Evolutionary conservation across 2,113 vertebrate genomes (phyloP), one percentile per base, ranked within the genome.

Genomic region (Aythya baeri): DNA sequence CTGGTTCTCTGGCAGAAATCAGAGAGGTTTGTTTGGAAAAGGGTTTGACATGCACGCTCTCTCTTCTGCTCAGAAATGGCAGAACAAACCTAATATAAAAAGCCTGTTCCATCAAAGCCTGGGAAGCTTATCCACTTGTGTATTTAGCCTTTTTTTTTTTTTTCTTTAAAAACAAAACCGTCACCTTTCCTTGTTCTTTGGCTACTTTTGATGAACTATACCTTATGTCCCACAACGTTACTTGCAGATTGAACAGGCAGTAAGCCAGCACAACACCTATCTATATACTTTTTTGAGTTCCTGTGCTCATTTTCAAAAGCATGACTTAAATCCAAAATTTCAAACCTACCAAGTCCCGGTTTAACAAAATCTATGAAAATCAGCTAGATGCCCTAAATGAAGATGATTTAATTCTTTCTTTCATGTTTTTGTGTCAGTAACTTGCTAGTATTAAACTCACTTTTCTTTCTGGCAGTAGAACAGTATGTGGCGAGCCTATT

Each of bases 1-100:
- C 38, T 83, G 59, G 63, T 38, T 89, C 84, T 93, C 78, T 96
- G 90, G 82, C 83, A 96, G 58, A 81, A 92, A 82, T 94, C 78
- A 88, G 57, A 83, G 83, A 82, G 78, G 44, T 26, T 93, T 88
- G 81, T 94, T 97, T 97, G 83, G 88, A 92, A 93, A 97, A 84
- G 52, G 85, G 94, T 96, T 96, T 96, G 84, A 96, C 68, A 88
- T 79, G 62, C 79, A 66, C 57, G 59, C 62, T 95, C 89, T 82
- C 36, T 93, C 66, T 49, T 49, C 88, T 89, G 79, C 79, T 93
- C 86, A 81, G 85, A 91, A 84, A 78, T 71, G 75, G 77, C 78
- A 94, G 93, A 93, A 86, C 62, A 96, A 97, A 96, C 74, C 46
- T 89, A 82, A 75, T 70, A 32, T 41, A 73, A 92, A 91, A 91